phyloP scores from a whole-genome alignment of 1,140 invertebrate genomes.

The Drosophila aff. region DNA sequence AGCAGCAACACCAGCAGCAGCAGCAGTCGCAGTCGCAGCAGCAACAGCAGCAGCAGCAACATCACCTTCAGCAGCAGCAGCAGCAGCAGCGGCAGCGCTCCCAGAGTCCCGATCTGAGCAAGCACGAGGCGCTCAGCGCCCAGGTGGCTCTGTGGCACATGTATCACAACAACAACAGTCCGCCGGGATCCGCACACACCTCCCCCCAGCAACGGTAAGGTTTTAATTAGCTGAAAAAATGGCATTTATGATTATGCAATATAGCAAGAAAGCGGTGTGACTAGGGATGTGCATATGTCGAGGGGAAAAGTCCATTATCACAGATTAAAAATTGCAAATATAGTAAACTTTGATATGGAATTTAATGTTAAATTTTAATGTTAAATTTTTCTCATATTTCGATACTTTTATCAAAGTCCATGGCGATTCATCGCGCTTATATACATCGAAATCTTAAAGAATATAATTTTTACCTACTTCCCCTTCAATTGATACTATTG shows the following conservation, averaged over 20 bases:
- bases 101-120: conserved; percentile 86
- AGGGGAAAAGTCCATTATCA: not conserved
- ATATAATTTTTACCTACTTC: too few relatives aligned
- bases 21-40: conserved; percentile 82
- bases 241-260: not conserved
- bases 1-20: conserved; percentile 86
- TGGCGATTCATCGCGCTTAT: too few relatives aligned
- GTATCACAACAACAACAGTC: conserved; percentile 89
- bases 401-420: too few relatives aligned
- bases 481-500: too few relatives aligned
- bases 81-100: conserved; percentile 85
- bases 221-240: not conserved
- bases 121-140: conserved; percentile 88
- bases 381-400: too few relatives aligned
- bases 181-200: conserved; percentile 75
- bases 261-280: not conserved
- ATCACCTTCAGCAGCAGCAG: conserved; percentile 81
- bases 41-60: conserved; percentile 84
- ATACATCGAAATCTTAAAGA: too few relatives aligned
- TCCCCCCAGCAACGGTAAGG: conserved; percentile 74
- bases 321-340: not conserved
- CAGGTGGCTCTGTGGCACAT: conserved; percentile 93
- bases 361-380: not conserved
- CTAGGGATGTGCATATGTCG: not conserved
- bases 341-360: not conserved